These are phyloP conservation scores for Sebastes paucispinis DNA, from an alignment of 2,797 vertebrate genomes.

Conservation along the genomic window DNA sequence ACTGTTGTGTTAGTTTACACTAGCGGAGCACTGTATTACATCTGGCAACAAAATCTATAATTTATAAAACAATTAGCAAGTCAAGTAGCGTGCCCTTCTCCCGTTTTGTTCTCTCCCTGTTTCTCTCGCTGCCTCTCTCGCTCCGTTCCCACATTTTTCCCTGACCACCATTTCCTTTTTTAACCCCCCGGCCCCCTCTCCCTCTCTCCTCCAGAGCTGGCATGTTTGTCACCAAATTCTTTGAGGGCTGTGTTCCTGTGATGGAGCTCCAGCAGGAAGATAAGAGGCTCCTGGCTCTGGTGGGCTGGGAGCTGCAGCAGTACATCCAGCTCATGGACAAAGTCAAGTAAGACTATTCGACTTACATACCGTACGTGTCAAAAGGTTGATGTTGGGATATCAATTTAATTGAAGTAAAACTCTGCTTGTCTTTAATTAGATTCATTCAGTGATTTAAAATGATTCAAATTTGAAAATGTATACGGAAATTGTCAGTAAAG, in stretches of 20 bases:
- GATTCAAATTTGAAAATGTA: not conserved
- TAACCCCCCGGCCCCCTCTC: not conserved
- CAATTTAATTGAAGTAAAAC: not conserved
- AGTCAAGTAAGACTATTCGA: constrained; percentile 84
- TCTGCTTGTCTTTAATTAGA: not conserved
- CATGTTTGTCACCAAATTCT: constrained; percentile 97
- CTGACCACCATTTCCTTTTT: constrained; percentile 4
- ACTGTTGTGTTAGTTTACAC: constrained; percentile 36
- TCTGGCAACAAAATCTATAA: constrained; percentile 57
- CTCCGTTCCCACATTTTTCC: not conserved
- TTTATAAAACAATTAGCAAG: constrained; percentile 68
- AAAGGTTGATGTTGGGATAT: not conserved
- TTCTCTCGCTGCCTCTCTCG: not conserved
- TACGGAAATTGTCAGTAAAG: not conserved
- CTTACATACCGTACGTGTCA: not conserved
- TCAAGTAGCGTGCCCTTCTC: constrained; percentile 44
- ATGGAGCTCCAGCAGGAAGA: constrained; percentile 89
- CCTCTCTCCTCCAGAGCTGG: constrained; percentile 83
- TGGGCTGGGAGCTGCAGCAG: constrained; percentile 89
- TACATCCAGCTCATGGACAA: constrained; percentile 93
- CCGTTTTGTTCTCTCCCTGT: not conserved
- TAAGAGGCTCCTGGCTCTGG: constrained; percentile 86
- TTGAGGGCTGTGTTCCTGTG: constrained; percentile 86
- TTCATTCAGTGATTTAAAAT: not conserved
- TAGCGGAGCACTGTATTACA: constrained; percentile 36